A percentile compares a stretch with the other conserved stretches of the same genome.
phyloP scores from a whole-genome alignment of 30 jellyfish, hydroid and myxozoan genomes.

The Hydractinia echinata region DNA sequence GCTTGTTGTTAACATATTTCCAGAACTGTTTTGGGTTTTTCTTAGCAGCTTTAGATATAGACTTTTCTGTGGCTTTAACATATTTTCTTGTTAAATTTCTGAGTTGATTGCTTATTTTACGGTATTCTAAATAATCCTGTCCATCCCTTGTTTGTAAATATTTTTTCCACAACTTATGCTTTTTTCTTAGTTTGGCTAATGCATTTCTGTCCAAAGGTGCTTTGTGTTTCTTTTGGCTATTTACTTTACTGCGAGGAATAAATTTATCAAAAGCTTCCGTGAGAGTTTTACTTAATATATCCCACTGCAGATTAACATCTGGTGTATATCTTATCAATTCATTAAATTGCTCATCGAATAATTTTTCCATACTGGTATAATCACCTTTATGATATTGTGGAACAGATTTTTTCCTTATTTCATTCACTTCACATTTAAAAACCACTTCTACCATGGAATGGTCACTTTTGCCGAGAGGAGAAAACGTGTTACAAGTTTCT shows the following conservation, averaged over 20 bases:
- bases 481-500: not conserved
- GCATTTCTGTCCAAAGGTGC: not conserved
- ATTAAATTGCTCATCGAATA: not conserved
- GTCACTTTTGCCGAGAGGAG: not conserved
- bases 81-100: not conserved
- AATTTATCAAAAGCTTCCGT: not conserved
- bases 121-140: not conserved
- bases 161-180: not conserved
- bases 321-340: not conserved
- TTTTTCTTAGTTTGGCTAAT: not conserved
- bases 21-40: slow-evolving; percentile 3
- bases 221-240: not conserved
- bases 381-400: not conserved
- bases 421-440: not conserved
- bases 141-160: not conserved
- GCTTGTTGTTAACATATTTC: not conserved
- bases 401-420: not conserved
- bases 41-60: not conserved
- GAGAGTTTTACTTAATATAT: not conserved
- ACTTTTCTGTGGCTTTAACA: not conserved
- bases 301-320: not conserved
- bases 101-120: not conserved
- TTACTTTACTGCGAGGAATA: not conserved
- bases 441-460: not conserved
- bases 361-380: not conserved